These are phyloP conservation scores for Pasiphila rectangulata DNA, from an alignment of 2,888 invertebrate species.

Conservation along the genomic window DNA sequence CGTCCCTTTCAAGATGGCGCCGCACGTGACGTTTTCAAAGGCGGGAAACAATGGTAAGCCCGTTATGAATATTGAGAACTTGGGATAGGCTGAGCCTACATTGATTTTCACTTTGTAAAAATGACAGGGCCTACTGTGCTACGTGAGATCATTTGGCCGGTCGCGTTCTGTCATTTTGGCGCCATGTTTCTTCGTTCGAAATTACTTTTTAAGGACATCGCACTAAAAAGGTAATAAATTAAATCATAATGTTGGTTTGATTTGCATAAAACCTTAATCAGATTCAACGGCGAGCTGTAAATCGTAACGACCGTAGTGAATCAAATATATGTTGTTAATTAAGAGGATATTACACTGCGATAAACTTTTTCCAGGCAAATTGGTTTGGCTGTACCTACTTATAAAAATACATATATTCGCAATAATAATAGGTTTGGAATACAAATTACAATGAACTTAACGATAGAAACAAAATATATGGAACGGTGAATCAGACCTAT, in stretches of 20 bases:
- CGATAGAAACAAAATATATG: conserved; percentile 6
- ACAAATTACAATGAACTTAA: not conserved
- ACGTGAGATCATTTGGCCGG: conserved; percentile 36
- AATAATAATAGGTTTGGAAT: too few relatives aligned
- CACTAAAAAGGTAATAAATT: conserved; percentile 33
- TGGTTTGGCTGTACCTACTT: not conserved
- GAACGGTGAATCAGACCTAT: conserved; percentile 19
- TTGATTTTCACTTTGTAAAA: conserved; percentile 54
- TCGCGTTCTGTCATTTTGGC: conserved; percentile 34
- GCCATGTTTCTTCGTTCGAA: conserved; percentile 50
- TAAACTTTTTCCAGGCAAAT: not conserved
- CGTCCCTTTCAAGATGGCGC: conserved; percentile 74
- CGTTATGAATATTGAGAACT: conserved; percentile 76
- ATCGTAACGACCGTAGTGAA: conserved; percentile 23
- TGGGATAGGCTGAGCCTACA: conserved; percentile 57
- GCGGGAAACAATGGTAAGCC: conserved; percentile 69
- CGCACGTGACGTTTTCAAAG: conserved; percentile 69
- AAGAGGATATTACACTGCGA: conserved; percentile 10
- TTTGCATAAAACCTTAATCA: conserved; percentile 29
- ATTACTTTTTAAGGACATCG: conserved; percentile 43
- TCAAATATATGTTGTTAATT: conserved; percentile 8
- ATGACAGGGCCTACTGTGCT: conserved; percentile 47
- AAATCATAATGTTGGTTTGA: conserved; percentile 30
- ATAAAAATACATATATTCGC: too few relatives aligned
- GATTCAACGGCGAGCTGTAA: conserved; percentile 24